phyloP scores from a whole-genome alignment of 2,113 vertebrate genomes.

The Damaliscus lunatus region DNA sequence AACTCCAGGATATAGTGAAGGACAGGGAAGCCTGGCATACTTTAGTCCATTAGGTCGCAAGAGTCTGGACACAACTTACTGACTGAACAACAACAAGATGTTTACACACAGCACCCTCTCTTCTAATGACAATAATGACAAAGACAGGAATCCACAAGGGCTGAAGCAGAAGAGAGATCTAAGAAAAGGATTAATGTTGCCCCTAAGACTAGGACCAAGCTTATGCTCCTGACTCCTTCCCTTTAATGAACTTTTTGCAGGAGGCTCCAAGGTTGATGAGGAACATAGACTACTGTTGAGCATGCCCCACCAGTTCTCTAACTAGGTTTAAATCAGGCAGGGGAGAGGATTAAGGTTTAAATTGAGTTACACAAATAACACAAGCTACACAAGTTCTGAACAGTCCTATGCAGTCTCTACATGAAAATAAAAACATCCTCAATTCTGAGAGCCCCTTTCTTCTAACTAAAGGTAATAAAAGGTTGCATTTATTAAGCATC shows the following conservation, averaged over 20 bases:
- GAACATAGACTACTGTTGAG: neutral
- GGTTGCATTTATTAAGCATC: slow-evolving; percentile 14
- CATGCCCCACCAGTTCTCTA: neutral
- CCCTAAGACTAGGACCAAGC: neutral
- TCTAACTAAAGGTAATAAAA: slow-evolving; percentile 35
- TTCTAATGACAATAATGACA: neutral
- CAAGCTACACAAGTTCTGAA: neutral
- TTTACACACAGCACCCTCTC: neutral
- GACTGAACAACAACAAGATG: neutral
- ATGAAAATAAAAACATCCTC: neutral
- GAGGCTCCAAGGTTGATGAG: neutral
- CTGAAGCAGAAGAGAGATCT: neutral
- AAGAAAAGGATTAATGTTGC: neutral
- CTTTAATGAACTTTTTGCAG: neutral
- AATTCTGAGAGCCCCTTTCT: slow-evolving; percentile 16
- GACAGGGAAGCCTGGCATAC: neutral
- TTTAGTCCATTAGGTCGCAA: neutral
- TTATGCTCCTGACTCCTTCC: neutral
- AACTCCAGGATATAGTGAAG: neutral
- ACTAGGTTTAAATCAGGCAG: neutral
- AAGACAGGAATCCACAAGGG: neutral
- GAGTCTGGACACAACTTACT: neutral
- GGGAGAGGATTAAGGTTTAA: neutral
- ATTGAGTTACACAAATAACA: neutral
- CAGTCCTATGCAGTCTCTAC: neutral